Conservation (phyloP, 2,113 vertebrate genomes). For the Cygnus atratus region DNA sequence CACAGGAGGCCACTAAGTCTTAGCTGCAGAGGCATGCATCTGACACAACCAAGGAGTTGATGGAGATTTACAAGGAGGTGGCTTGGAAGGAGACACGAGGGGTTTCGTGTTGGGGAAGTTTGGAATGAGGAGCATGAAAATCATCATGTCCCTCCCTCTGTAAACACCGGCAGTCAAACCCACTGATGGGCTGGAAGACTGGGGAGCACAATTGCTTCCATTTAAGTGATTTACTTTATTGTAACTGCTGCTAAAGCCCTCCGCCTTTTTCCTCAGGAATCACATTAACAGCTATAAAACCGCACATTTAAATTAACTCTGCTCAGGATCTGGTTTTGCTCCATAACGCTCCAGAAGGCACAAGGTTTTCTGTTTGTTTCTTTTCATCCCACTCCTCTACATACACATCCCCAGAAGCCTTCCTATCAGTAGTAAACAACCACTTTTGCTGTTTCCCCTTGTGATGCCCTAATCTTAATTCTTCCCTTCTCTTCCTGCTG, state of each 20-base stretch:
- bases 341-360: background rate
- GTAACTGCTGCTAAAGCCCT: background rate
- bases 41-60: background rate
- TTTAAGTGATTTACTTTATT: constrained; percentile 48
- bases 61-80: background rate
- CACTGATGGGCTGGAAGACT: background rate
- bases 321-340: background rate
- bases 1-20: background rate
- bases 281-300: constrained; percentile 29
- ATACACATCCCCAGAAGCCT: background rate
- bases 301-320: constrained; percentile 42
- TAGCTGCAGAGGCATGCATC: background rate
- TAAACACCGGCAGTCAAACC: background rate
- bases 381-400: background rate
- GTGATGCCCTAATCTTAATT: background rate
- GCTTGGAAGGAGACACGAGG: background rate
- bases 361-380: background rate
- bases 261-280: background rate
- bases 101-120: background rate
- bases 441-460: background rate
- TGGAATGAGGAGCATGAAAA: background rate
- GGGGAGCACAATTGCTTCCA: background rate
- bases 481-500: background rate
- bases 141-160: background rate
- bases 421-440: background rate